phyloP scores from a whole-genome alignment of 2,888 invertebrate species.

The Nephrotoma guestfalica region DNA sequence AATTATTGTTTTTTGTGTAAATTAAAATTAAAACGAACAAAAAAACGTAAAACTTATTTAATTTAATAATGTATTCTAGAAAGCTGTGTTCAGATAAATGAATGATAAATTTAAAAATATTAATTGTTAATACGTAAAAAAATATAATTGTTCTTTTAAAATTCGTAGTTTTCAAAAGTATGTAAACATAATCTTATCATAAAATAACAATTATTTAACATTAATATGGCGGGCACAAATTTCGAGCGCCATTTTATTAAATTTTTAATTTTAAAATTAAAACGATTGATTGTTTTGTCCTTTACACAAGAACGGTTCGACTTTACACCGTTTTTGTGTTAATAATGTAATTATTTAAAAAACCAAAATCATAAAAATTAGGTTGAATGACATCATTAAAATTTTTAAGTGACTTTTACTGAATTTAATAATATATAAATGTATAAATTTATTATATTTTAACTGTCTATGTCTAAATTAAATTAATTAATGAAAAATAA shows the following conservation, averaged over 20 bases:
- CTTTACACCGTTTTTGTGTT: neutral
- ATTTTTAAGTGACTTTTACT: neutral
- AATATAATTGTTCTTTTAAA: neutral
- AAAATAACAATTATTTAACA: neutral
- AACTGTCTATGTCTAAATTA: neutral
- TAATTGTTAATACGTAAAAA: neutral
- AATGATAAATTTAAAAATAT: neutral
- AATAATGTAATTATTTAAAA: neutral
- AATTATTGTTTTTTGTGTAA: neutral
- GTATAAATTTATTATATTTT: neutral
- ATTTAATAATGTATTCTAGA: neutral
- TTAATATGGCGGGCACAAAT: neutral
- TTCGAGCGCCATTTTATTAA: neutral
- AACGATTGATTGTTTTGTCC: neutral
- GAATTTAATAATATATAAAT: neutral
- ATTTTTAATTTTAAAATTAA: neutral
- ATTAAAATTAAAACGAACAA: neutral
- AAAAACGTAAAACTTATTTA: neutral
- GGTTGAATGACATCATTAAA: neutral
- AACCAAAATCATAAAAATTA: neutral
- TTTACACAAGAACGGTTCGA: neutral
- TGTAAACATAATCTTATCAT: neutral
- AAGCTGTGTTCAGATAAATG: neutral
- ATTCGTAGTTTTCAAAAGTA: neutral
- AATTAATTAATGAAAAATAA: neutral